Evolutionary conservation across 2,113 vertebrate species (phyloP).

Genomic region (Phalacrocorax pelagicus): DNA sequence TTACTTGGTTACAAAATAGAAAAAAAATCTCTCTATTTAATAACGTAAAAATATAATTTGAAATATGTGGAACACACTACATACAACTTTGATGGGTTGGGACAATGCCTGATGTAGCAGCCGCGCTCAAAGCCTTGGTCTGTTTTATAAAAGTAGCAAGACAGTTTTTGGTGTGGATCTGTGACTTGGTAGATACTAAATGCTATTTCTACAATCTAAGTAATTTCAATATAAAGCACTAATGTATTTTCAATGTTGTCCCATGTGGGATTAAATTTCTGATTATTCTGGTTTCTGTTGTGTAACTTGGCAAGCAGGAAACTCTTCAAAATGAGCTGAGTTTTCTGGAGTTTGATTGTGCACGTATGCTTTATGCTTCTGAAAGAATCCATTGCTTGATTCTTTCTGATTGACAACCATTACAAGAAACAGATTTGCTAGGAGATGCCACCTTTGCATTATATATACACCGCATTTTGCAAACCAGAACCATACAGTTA

Average conservation of each 20-base stretch:
- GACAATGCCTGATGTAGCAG: neutral
- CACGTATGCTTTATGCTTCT: neutral
- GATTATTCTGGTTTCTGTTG: neutral
- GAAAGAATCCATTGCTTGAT: neutral
- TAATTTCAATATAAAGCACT: neutral
- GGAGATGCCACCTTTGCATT: neutral
- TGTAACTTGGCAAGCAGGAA: neutral
- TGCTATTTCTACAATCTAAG: neutral
- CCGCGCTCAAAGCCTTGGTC: neutral
- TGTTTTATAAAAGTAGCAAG: neutral
- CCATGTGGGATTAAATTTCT: neutral
- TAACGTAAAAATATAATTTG: neutral
- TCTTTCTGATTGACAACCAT: neutral
- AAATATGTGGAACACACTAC: neutral
- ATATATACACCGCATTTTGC: neutral
- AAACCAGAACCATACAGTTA: neutral
- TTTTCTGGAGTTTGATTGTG: neutral
- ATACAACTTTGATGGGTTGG: neutral
- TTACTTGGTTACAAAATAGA: neutral
- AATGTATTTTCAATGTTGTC: neutral
- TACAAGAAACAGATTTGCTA: neutral
- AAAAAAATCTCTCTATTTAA: neutral
- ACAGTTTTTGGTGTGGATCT: neutral
- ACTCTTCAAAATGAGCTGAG: neutral
- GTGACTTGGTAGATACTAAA: neutral